These are phyloP conservation scores for Caenorhabditis afra DNA, from an alignment of 2,888 invertebrate species.

Conservation along the genomic window DNA sequence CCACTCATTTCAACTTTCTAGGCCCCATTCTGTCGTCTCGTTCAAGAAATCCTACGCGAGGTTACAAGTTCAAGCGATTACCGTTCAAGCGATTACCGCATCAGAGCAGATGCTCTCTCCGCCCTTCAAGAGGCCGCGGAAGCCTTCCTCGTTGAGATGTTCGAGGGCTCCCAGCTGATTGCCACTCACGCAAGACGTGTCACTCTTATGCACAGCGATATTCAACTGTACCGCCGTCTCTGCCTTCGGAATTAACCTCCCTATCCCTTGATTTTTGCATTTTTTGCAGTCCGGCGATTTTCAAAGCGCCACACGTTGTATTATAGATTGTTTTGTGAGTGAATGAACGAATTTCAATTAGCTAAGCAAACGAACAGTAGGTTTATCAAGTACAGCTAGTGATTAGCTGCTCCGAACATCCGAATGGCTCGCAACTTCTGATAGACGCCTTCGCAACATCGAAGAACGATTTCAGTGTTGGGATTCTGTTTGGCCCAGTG, in stretches of 20 bases:
- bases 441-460: conserved; percentile 50
- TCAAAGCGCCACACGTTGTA: too few species aligned
- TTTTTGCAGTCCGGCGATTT: too few species aligned
- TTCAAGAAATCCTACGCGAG: conserved; percentile 49
- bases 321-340: conserved; percentile 8
- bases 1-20: conserved; percentile 24
- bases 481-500: conserved; percentile 40
- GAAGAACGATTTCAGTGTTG: conserved; percentile 37
- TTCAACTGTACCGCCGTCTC: conserved; percentile 59
- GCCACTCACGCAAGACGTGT: conserved; percentile 63
- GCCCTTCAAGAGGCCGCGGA: conserved; percentile 65
- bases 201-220: conserved; percentile 58
- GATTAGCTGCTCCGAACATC: conserved; percentile 11
- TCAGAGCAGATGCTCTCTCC: conserved; percentile 50
- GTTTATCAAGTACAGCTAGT: neutral
- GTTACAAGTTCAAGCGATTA: neutral
- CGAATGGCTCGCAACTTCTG: conserved; percentile 42
- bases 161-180: conserved; percentile 51
- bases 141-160: conserved; percentile 58
- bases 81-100: conserved; percentile 27
- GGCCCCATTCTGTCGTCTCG: conserved; percentile 60
- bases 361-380: too few species aligned
- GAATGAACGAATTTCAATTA: conserved; percentile 15
- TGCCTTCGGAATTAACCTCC: conserved; percentile 29
- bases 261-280: neutral